Percentiles rank a stretch among this genome's conserved stretches.
Conservation (phyloP, 2,113 vertebrate species). For the Copsychus sechellarum region DNA sequence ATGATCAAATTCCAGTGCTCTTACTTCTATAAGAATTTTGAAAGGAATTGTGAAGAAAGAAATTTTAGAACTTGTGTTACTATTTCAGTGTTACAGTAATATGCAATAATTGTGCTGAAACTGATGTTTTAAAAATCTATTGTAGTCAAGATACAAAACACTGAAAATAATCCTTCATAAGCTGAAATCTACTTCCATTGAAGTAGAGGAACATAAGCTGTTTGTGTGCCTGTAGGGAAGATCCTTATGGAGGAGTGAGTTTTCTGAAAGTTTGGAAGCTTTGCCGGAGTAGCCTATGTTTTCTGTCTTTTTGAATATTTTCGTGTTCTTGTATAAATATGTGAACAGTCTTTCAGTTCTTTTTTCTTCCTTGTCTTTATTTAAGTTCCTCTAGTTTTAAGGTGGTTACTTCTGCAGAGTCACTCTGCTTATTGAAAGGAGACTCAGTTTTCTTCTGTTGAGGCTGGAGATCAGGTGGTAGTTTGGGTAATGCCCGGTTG, state of each 20-base stretch:
- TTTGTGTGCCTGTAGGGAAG: neutral
- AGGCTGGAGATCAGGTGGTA: neutral
- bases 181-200: neutral
- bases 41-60: neutral
- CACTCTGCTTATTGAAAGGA: neutral
- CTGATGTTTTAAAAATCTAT: neutral
- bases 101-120: neutral
- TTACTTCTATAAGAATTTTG: neutral
- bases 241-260: neutral
- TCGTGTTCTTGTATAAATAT: neutral
- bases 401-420: neutral
- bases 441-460: neutral
- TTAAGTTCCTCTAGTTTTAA: neutral
- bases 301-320: neutral
- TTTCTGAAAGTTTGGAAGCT: neutral
- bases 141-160: neutral
- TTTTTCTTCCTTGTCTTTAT: neutral
- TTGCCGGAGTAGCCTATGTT: neutral
- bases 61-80: neutral
- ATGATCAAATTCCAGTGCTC: neutral
- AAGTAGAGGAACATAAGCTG: neutral
- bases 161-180: neutral
- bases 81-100: neutral
- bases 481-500: neutral
- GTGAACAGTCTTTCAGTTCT: neutral